Base-by-base conservation (phyloP, 2,888 invertebrate genomes). In the Coenonympha arcania region DNA sequence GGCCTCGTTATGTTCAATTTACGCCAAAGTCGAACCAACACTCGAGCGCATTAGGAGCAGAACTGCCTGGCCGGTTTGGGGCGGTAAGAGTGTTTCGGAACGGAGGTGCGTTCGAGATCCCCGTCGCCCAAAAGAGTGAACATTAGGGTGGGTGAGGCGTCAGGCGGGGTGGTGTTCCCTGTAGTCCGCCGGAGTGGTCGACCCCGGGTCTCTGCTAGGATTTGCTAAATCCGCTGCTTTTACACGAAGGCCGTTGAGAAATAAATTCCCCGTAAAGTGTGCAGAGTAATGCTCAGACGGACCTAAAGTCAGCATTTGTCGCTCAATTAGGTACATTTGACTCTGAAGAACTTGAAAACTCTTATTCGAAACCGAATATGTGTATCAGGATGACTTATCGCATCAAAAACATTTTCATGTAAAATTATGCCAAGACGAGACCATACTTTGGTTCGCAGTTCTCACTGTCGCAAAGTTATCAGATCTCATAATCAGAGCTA, bases 211-310 rank as follows among this genome's bases (percentile, higher is more conserved):
- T 75, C 79, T 76, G 73, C 80, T 67, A 76, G 81, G 82, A 81
- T 84, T 83, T 83, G 79, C 75, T 79, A 81, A 83, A 83, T 82
- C 81, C 76, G 78, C 80, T 82, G 77, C 80, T 79, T 80, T 81
- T 71, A 70, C 65, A 57, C 52, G 69, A 55, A 39, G 52, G 63
- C 55, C 55, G 65, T 62, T 62, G 71, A 70, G 71, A 77, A 68
- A 71, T 43, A 31, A 43, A 43, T 22, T 22, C 22, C 13, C 30
- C 22, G 15, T 5, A 33, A 43, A 43, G 20, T 41, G 18, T 41
- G 30, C 13, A 8, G 11, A 28, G 11, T 18, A 19, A 19, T 13
- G 24, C n/a, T 4, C 9, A 19, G 11, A 41, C 6, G 18, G 6
- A 4, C 19, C 18, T 19, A 11, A 13, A 4, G n/a, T n/a, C 15